Conservation (phyloP, 1,140 invertebrate genomes). For the Drosophila orena region DNA sequence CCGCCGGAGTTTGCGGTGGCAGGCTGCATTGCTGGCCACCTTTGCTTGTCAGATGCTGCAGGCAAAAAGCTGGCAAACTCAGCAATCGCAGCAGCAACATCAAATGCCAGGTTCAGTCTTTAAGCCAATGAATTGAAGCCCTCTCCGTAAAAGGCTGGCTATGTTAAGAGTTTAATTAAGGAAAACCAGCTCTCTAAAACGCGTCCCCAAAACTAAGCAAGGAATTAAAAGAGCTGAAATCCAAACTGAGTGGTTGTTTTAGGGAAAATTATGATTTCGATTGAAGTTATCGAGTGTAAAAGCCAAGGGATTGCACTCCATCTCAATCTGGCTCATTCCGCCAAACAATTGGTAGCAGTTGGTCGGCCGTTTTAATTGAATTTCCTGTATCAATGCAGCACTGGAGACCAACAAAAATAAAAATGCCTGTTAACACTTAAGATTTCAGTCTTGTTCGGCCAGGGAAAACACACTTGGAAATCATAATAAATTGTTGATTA, state of each 20-base stretch:
- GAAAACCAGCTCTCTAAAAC: too few relatives aligned
- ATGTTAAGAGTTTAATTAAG: too few relatives aligned
- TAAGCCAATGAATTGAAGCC: neutral
- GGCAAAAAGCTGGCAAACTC: slow-evolving; percentile 10
- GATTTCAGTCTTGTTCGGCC: neutral
- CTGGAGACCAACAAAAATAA: neutral
- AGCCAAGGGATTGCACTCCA: slow-evolving; percentile 20
- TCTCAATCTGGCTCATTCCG: slow-evolving; percentile 19
- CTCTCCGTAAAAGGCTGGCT: too few relatives aligned
- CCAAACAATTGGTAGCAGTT: slow-evolving; percentile 9
- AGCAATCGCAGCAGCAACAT: slow-evolving; percentile 15
- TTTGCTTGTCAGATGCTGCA: slow-evolving; percentile 39
- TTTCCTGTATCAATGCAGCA: slow-evolving; percentile 41
- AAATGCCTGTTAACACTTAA: neutral
- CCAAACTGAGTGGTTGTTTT: neutral
- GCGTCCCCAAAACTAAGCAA: too few relatives aligned
- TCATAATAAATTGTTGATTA: neutral
- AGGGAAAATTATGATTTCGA: slow-evolving; percentile 31
- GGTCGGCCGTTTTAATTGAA: slow-evolving; percentile 62
- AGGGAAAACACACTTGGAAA: neutral
- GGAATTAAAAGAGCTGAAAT: neutral
- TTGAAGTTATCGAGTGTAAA: slow-evolving; percentile 45
- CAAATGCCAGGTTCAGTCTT: slow-evolving; percentile 4
- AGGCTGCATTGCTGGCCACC: slow-evolving; percentile 27
- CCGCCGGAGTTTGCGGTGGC: slow-evolving; percentile 33